Conservation (phyloP, 2,888 invertebrate genomes). For the Phortica magna region DNA sequence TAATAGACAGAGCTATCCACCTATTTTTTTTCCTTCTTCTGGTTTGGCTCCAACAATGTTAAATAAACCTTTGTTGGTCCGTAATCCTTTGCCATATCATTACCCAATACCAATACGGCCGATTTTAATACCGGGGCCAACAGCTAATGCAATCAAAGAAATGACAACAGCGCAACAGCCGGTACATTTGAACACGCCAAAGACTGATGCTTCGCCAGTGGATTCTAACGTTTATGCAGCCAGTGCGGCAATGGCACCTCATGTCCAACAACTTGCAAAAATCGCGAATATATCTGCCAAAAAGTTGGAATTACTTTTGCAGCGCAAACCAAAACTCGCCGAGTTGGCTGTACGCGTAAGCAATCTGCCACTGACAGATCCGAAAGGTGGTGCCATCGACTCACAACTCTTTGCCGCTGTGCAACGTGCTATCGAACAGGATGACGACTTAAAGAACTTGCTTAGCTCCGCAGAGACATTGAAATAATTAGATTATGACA, state of each 20-base stretch:
- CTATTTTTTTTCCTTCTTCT: slow-evolving; percentile 43
- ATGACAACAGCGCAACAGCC: slow-evolving; percentile 7
- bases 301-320: slow-evolving; percentile 59
- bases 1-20: slow-evolving; percentile 31
- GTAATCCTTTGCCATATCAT: slow-evolving; percentile 65
- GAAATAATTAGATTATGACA: slow-evolving; percentile 49
- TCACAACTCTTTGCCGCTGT: slow-evolving; percentile 63
- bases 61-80: slow-evolving; percentile 50
- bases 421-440: slow-evolving; percentile 62
- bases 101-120: slow-evolving; percentile 68
- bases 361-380: slow-evolving; percentile 59
- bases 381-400: slow-evolving; percentile 53
- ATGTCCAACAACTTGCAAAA: slow-evolving; percentile 60
- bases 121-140: neutral
- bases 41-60: neutral
- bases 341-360: slow-evolving; percentile 65
- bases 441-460: slow-evolving; percentile 61
- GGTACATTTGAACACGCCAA: slow-evolving; percentile 66
- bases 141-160: slow-evolving; percentile 30
- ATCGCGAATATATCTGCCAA: slow-evolving; percentile 59
- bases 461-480: slow-evolving; percentile 59
- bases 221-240: neutral
- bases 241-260: slow-evolving; percentile 49
- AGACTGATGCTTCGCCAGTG: neutral
- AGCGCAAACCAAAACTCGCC: slow-evolving; percentile 66